Percentiles rank a stretch among this genome's conserved stretches.
phyloP scores from a whole-genome alignment of 2,797 vertebrate species.

The Lindbergichthys nudifrons region DNA sequence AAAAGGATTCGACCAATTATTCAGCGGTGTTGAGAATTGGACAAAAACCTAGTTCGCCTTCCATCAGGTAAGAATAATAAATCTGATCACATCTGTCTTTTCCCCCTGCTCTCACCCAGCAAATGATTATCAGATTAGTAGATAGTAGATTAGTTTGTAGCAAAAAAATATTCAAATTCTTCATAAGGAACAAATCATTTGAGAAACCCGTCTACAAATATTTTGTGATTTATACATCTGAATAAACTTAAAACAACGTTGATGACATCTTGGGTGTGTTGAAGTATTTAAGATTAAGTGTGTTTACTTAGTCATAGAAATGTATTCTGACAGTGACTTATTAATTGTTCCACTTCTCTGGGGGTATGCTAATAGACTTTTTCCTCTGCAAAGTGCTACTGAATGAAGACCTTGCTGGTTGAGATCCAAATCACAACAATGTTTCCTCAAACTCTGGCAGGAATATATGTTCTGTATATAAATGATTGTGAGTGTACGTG shows the following conservation, averaged over 20 bases:
- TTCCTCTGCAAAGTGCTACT: conserved; percentile 71
- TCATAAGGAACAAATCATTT: not conserved
- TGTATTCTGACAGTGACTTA: conserved; percentile 68
- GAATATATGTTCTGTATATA: conserved; percentile 2
- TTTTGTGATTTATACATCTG: not conserved
- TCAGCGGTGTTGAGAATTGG: not conserved
- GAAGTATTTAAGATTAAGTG: conserved; percentile 40
- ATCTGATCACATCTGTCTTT: not conserved
- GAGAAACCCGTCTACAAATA: conserved; percentile 1
- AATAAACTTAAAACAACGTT: not conserved
- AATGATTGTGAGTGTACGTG: not conserved
- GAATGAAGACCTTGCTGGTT: conserved; percentile 52
- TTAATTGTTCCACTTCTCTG: conserved; percentile 74
- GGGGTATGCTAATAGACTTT: conserved; percentile 71
- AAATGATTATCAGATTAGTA: too few relatives aligned
- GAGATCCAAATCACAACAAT: conserved; percentile 62
- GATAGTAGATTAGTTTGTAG: too few relatives aligned
- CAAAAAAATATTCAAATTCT: not conserved
- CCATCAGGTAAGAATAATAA: not conserved
- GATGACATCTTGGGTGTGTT: conserved; percentile 38
- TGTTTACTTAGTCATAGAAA: conserved; percentile 73
- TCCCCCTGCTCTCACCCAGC: not conserved
- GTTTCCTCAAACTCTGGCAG: conserved; percentile 52
- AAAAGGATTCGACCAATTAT: not conserved
- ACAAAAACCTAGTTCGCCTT: not conserved